Evolutionary conservation across 2,113 vertebrate genomes (phyloP).

Genomic region (Zosterops borbonicus): DNA sequence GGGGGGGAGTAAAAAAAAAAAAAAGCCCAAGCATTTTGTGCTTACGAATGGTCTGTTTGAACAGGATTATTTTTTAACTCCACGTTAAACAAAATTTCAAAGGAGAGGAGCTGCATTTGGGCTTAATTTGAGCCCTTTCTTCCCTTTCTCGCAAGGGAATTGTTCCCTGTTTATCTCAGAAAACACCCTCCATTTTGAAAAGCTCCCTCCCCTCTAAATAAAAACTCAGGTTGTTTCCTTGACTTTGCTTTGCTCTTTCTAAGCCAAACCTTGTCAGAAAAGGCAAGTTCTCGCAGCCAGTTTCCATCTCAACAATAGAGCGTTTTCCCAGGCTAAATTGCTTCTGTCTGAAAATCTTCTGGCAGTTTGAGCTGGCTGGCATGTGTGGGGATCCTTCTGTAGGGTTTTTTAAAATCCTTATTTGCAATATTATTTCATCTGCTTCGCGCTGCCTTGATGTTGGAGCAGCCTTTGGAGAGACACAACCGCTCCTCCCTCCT

Average conservation of each 20-base stretch:
- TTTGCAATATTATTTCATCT: constrained; percentile 55
- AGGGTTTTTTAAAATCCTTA: constrained; percentile 50
- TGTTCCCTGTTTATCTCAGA: not conserved
- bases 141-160: not conserved
- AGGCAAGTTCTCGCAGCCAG: constrained; percentile 28
- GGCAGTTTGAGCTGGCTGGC: constrained; percentile 48
- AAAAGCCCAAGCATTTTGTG: not conserved
- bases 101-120: not conserved
- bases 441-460: constrained; percentile 45
- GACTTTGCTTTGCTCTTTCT: constrained; percentile 3
- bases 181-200: constrained; percentile 40
- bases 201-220: not conserved
- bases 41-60: constrained; percentile 17
- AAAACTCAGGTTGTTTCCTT: constrained; percentile 14
- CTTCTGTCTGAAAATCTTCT: constrained; percentile 18
- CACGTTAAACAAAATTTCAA: constrained; percentile 27
- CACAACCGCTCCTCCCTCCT: constrained; percentile 42
- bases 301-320: constrained; percentile 25
- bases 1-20: fast-evolving
- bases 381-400: constrained; percentile 24
- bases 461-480: constrained; percentile 47
- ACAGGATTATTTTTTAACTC: constrained; percentile 60
- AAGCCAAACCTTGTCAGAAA: not conserved
- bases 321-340: constrained; percentile 39
- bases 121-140: constrained; percentile 12